Percentiles rank a stretch among this genome's conserved stretches.
phyloP scores from a whole-genome alignment of 2,888 invertebrate species.

The Megaustenia siamemsis region DNA sequence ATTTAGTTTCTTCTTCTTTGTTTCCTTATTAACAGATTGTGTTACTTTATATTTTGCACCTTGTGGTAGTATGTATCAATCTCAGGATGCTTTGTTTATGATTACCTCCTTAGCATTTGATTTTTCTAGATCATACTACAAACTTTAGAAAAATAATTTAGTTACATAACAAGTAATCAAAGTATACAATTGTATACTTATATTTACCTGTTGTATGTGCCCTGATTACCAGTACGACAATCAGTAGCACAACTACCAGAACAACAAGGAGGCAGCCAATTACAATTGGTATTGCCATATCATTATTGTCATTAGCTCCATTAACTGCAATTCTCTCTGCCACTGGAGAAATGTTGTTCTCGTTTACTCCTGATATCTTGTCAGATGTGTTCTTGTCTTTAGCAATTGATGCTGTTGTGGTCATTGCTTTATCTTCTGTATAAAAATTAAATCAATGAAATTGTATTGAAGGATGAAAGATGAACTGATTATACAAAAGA shows the following conservation, averaged over 20 bases:
- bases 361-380: neutral
- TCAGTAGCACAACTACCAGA: conserved; percentile 78
- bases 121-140: neutral
- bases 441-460: neutral
- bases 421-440: neutral
- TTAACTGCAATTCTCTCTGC: conserved; percentile 3
- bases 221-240: conserved; percentile 77
- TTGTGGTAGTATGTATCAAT: too few relatives aligned
- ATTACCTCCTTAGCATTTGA: too few relatives aligned
- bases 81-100: too few relatives aligned
- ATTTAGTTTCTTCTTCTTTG: too few relatives aligned
- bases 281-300: conserved; percentile 77
- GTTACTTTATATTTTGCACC: too few relatives aligned
- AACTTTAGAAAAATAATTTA: neutral
- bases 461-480: too few relatives aligned
- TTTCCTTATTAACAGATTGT: too few relatives aligned
- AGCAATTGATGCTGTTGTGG: neutral
- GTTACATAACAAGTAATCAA: neutral
- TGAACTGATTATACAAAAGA: neutral
- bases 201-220: conserved; percentile 77
- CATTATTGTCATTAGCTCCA: conserved; percentile 61
- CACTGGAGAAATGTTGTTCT: neutral
- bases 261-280: conserved; percentile 79
- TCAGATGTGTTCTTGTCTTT: neutral
- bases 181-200: too few relatives aligned